These are phyloP conservation scores for Lasioglossum baleicum DNA, from an alignment of 1,140 invertebrate species.

Conservation along the genomic window DNA sequence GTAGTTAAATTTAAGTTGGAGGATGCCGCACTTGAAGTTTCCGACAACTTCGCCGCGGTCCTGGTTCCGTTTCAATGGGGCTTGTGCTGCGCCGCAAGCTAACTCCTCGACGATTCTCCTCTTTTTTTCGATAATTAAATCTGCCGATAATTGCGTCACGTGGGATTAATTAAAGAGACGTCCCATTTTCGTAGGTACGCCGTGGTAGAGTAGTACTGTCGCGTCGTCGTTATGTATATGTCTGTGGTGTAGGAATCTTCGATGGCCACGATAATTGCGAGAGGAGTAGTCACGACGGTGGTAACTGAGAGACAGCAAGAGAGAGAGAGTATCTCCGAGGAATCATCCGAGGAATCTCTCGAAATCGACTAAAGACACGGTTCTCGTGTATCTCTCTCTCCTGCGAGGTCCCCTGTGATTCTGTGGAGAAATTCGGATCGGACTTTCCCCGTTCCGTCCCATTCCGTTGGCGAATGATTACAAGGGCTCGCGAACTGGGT, in stretches of 20 bases:
- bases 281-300: neutral
- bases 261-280: slow-evolving; percentile 4
- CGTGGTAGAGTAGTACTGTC: neutral
- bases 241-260: neutral
- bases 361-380: too few species aligned
- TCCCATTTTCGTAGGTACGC: neutral
- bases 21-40: slow-evolving; percentile 55
- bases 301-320: too few species aligned
- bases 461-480: slow-evolving; percentile 21
- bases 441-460: too few species aligned
- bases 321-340: too few species aligned
- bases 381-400: too few species aligned
- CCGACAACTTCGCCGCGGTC: slow-evolving; percentile 44
- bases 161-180: slow-evolving; percentile 37
- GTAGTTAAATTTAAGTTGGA: slow-evolving; percentile 63
- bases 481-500: slow-evolving; percentile 40
- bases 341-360: too few species aligned
- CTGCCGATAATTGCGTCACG: slow-evolving; percentile 17
- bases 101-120: slow-evolving; percentile 1
- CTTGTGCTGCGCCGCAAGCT: slow-evolving; percentile 25
- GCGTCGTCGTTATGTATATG: neutral
- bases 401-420: too few species aligned
- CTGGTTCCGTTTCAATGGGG: slow-evolving; percentile 52
- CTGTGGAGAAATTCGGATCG: too few species aligned
- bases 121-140: slow-evolving; percentile 17